These are phyloP conservation scores for Cylindroiulus punctatus DNA, from an alignment of 2,888 invertebrate genomes.

Conservation along the genomic window DNA sequence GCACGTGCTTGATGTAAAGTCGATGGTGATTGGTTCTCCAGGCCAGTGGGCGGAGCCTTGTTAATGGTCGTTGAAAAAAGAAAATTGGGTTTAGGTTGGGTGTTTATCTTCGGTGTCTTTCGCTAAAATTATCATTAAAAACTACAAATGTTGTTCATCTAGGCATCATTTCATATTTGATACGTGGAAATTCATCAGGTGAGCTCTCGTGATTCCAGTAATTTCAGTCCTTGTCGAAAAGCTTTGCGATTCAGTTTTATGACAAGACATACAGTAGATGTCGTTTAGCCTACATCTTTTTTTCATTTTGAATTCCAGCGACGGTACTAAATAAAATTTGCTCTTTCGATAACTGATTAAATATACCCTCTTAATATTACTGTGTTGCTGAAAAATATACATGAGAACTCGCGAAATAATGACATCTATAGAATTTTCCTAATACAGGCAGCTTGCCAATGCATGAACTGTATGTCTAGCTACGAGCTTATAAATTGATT, in stretches of 20 bases:
- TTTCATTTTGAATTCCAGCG: background rate
- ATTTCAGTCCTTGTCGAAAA: background rate
- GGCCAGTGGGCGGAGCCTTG: background rate
- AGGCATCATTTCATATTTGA: background rate
- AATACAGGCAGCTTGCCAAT: too few species aligned
- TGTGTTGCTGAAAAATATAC: background rate
- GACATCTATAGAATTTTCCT: background rate
- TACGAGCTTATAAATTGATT: background rate
- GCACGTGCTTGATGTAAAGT: background rate
- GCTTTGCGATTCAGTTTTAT: background rate
- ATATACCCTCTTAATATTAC: too few species aligned
- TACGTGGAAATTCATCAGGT: background rate
- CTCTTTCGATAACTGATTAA: background rate
- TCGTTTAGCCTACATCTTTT: background rate
- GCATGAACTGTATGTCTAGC: too few species aligned
- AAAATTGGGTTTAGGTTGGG: background rate
- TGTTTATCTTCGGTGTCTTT: background rate
- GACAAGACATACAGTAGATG: background rate
- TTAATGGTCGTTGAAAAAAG: slow-evolving; percentile 4
- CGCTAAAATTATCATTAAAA: background rate
- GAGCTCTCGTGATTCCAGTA: background rate
- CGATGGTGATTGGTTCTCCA: background rate
- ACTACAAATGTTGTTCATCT: background rate
- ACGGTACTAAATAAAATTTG: background rate
- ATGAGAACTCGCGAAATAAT: background rate